Evolutionary conservation across 2,888 invertebrate genomes (phyloP).

Genomic region (Phyllotreta striolata): DNA sequence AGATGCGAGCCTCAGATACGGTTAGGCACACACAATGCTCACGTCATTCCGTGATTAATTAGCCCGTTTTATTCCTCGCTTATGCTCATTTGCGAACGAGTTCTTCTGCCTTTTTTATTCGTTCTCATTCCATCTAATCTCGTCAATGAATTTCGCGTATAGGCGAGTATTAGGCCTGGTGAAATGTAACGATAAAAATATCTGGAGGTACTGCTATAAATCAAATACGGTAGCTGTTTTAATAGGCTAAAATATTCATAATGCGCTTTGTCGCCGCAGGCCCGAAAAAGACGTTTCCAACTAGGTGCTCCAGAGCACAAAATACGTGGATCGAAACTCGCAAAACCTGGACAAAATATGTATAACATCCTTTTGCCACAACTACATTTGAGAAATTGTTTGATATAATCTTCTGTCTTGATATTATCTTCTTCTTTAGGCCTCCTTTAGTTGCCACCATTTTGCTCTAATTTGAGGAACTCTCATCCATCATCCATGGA

Average conservation of each 20-base stretch:
- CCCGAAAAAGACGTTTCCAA: constrained; percentile 25
- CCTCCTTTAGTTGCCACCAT: no score
- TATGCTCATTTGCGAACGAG: constrained; percentile 13
- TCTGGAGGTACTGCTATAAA: constrained; percentile 41
- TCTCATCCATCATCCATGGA: no score
- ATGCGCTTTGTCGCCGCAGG: constrained; percentile 49
- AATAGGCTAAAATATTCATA: constrained; percentile 47
- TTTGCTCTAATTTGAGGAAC: no score
- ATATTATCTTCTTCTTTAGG: no score
- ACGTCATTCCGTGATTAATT: constrained; percentile 56
- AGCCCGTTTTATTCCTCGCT: constrained; percentile 46
- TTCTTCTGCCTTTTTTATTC: constrained; percentile 4
- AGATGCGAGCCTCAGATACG: constrained; percentile 54
- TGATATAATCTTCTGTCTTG: no score
- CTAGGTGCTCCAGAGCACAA: constrained; percentile 9
- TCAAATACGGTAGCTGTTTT: constrained; percentile 48
- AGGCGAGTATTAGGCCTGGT: no score
- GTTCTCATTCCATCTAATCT: constrained; percentile 1
- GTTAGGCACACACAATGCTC: constrained; percentile 53
- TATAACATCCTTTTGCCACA: background rate
- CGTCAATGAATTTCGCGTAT: constrained; percentile 7
- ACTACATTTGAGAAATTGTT: no score
- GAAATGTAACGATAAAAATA: background rate
- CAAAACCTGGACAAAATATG: background rate
- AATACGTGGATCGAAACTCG: background rate